A percentile compares a stretch with the other conserved stretches of the same genome.
phyloP scores from a whole-genome alignment of 2,797 vertebrate species.

The Dendrocincla tyrannina region DNA sequence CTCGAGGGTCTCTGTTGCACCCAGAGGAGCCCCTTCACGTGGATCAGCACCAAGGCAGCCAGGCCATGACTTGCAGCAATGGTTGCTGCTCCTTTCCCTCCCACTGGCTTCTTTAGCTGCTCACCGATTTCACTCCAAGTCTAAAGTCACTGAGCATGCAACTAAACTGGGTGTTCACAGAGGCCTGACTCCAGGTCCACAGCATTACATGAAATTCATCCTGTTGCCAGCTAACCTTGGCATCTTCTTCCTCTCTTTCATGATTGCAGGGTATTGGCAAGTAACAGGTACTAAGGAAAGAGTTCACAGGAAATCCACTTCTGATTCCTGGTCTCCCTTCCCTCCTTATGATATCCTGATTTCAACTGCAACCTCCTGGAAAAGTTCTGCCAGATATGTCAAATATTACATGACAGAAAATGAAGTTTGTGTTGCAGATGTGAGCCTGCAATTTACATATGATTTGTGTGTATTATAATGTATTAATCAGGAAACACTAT shows the following conservation, averaged over 20 bases:
- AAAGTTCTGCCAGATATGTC: slow-evolving; percentile 1
- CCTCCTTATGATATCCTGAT: not conserved
- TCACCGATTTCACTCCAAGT: not conserved
- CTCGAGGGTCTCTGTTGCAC: not conserved
- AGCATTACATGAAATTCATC: not conserved
- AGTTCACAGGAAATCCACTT: not conserved
- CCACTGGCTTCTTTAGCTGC: not conserved
- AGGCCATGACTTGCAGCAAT: not conserved
- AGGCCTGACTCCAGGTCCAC: not conserved
- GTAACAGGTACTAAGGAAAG: not conserved
- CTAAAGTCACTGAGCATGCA: not conserved
- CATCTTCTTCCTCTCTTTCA: not conserved
- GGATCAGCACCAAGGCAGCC: not conserved
- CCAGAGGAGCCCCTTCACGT: not conserved
- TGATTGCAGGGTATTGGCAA: not conserved
- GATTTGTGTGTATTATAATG: slow-evolving; percentile 29
- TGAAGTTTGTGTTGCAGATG: not conserved
- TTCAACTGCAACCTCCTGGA: not conserved
- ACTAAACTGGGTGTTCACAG: not conserved
- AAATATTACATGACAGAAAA: not conserved
- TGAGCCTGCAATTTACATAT: not conserved
- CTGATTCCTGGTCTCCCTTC: not conserved
- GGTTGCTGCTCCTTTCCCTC: not conserved
- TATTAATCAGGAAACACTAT: slow-evolving; percentile 38
- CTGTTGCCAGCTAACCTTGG: not conserved